Conservation (phyloP, 1,140 invertebrate genomes). For the Drosophila leontia region DNA sequence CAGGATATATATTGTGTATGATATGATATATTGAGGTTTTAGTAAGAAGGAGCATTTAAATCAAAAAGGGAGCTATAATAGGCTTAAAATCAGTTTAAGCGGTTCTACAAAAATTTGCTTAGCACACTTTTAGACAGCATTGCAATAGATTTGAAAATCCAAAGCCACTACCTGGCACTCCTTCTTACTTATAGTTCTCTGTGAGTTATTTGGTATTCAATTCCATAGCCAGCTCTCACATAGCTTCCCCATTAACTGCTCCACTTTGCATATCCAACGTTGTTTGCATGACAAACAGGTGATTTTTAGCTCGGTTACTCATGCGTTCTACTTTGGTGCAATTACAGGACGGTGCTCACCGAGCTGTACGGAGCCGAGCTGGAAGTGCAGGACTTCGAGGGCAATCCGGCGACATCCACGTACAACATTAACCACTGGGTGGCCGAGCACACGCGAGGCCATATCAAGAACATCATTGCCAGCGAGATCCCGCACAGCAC, state of each 20-base stretch:
- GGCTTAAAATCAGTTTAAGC: background rate
- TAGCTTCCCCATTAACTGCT: background rate
- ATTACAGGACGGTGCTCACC: conserved; percentile 80
- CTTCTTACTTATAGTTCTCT: background rate
- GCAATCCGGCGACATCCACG: conserved; percentile 81
- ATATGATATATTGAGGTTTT: background rate
- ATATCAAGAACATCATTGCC: conserved; percentile 88
- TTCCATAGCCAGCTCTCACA: background rate
- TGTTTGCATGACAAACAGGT: conserved; percentile 14
- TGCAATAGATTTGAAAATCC: background rate
- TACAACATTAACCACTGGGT: conserved; percentile 89
- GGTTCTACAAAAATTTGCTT: too few species aligned
- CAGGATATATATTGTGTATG: too few species aligned
- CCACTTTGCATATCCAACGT: conserved; percentile 10
- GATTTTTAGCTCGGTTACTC: conserved; percentile 2
- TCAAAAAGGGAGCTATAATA: background rate
- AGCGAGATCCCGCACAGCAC: conserved; percentile 86
- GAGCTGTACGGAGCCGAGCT: conserved; percentile 87
- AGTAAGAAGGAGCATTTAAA: background rate
- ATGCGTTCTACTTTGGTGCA: conserved; percentile 12
- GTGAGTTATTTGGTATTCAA: background rate
- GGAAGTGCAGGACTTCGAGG: conserved; percentile 86
- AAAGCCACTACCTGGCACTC: background rate
- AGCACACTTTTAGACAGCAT: background rate
- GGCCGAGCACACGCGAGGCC: conserved; percentile 87